phyloP scores from a whole-genome alignment of 2,113 vertebrate species.

The Neolamprologus devosi region DNA sequence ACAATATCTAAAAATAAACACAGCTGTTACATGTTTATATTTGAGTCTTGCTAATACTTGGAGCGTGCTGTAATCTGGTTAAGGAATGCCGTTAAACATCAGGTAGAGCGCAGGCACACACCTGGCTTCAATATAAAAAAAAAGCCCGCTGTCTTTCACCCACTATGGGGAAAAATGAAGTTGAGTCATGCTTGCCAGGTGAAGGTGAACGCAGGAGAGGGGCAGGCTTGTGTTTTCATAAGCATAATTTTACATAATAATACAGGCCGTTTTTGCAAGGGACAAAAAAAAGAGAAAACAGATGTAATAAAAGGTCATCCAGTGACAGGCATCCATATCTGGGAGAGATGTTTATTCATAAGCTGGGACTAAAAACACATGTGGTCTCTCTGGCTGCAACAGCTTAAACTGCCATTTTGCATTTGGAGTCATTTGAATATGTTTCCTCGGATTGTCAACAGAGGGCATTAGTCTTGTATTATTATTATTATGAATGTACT shows the following conservation, averaged over 20 bases:
- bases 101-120: slow-evolving; percentile 44
- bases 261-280: slow-evolving; percentile 23
- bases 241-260: slow-evolving; percentile 83
- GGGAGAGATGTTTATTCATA: slow-evolving; percentile 72
- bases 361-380: slow-evolving; percentile 69
- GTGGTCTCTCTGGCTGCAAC: slow-evolving; percentile 37
- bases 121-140: slow-evolving; percentile 73
- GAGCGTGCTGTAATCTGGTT: slow-evolving; percentile 41
- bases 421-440: slow-evolving; percentile 40
- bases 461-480: slow-evolving; percentile 53
- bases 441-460: slow-evolving; percentile 55
- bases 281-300: slow-evolving; percentile 71
- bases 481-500: slow-evolving; percentile 4
- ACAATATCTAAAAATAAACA: not conserved
- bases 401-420: slow-evolving; percentile 47
- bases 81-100: slow-evolving; percentile 39
- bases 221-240: slow-evolving; percentile 73
- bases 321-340: slow-evolving; percentile 71
- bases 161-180: slow-evolving; percentile 53
- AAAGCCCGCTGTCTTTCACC: slow-evolving; percentile 27
- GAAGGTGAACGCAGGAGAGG: slow-evolving; percentile 68
- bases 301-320: slow-evolving; percentile 76
- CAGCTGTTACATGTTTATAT: not conserved
- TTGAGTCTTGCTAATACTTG: not conserved
- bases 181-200: slow-evolving; percentile 72